Evolutionary conservation across 2,797 vertebrate genomes (phyloP), one percentile per base, ranked within the genome.

Genomic region (Menidia menidia): DNA sequence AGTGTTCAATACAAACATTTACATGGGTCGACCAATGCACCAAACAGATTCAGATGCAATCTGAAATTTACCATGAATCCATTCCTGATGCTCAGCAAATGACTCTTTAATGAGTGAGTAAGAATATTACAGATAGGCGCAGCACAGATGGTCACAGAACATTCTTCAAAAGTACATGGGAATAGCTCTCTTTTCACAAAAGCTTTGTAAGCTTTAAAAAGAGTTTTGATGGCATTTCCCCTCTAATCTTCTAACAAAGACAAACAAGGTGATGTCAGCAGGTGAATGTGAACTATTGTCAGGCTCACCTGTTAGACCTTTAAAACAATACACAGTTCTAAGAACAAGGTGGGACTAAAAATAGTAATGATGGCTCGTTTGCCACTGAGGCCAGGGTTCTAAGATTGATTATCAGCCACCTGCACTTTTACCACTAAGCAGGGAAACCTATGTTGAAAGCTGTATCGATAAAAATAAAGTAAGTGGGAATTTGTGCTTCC

Each of bases 1-100:
- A 44, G 15, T 15, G 42, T 44, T 54, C 4, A 41, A 32, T 15
- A 19, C 52, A 11, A 2, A 33, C 8, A 67, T 47, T 53, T 51
- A 19, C 13, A 64, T 11, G 4, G 6, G 44, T 3, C 25, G 25
- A 54, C 52, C 19, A 68, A 54, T 39, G 70, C 25, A 33, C 41
- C 56, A 57, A 61, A 43, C 31, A 58, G 35, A 57, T 59, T 57
- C 48, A 57, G 32, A 67, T 52, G 32, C 47, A 60, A 51, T 47
- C 9, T 48, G 59, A 72, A 69, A 64, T 50, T 30, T 42, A 44
- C 9, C 32, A 44, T 71, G 60, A 65, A 73, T 68, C 75, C 50
- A 44, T n/a, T 4, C 3, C 18, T 13, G 25, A 12, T 69, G 52
- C 33, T 50, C 3, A 0, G 18, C 19, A 12, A 51, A 58, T 64